These are phyloP conservation scores for Phymorhynchus buccinoides DNA, from an alignment of 1,140 invertebrate species.

Conservation along the genomic window DNA sequence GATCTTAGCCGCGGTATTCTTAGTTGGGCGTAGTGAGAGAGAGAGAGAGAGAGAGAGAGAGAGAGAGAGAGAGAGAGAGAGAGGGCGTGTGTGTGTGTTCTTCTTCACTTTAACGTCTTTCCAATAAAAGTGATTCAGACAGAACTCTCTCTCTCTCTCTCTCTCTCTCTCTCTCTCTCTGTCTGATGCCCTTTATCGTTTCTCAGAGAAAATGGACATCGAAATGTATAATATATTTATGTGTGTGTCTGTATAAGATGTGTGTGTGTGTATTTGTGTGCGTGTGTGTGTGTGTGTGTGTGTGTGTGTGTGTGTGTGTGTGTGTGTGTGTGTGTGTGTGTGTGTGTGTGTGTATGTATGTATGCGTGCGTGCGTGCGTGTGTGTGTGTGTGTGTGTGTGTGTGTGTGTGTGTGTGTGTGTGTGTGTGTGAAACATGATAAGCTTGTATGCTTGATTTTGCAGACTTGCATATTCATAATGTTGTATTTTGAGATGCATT, in stretches of 20 bases:
- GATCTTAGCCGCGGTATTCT: no score
- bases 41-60: neutral
- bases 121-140: no score
- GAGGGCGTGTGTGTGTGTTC: neutral
- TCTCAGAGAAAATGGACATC: no score
- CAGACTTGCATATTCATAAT: neutral
- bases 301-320: constrained; percentile 24
- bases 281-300: neutral
- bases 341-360: constrained; percentile 9
- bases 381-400: neutral
- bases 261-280: no score
- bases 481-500: no score
- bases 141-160: no score
- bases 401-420: neutral
- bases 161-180: neutral
- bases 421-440: neutral
- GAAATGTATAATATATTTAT: no score
- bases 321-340: constrained; percentile 23
- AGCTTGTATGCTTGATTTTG: neutral
- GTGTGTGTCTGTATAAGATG: no score
- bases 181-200: neutral
- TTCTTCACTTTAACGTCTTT: no score
- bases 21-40: no score
- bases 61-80: neutral
- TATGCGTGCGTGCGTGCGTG: neutral